Percentiles rank a stretch among this genome's conserved stretches.
Conservation (phyloP, 2,113 vertebrate genomes). For the Falco punctatus region DNA sequence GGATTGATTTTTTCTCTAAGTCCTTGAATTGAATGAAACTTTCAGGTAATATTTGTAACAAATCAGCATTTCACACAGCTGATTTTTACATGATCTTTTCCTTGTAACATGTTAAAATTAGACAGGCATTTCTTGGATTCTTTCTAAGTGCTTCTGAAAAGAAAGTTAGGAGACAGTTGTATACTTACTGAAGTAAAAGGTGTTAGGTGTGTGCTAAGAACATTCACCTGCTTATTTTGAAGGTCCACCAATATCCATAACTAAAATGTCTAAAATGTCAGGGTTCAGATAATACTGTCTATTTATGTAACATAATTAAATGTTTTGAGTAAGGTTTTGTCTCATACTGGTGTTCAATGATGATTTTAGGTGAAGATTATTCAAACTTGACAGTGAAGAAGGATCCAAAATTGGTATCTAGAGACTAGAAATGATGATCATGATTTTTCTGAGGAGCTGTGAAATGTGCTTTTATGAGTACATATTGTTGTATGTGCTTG, state of each 20-base stretch:
- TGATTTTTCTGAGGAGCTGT: background rate
- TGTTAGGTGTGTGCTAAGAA: background rate
- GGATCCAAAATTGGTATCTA: background rate
- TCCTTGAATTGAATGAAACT: background rate
- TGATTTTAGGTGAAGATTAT: background rate
- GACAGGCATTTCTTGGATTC: background rate
- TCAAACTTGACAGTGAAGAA: background rate
- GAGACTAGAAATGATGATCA: background rate
- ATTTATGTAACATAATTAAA: background rate
- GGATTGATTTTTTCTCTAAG: background rate
- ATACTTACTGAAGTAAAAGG: background rate
- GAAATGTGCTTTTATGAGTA: background rate
- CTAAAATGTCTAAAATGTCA: background rate
- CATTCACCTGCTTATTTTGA: background rate
- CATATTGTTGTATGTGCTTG: background rate
- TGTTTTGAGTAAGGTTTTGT: background rate
- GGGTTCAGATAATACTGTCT: background rate
- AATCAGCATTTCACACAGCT: background rate
- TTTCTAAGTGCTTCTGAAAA: background rate
- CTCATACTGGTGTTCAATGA: background rate
- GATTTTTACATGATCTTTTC: background rate
- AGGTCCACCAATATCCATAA: background rate
- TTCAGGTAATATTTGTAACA: background rate
- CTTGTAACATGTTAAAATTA: background rate
- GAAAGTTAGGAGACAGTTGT: background rate